These are phyloP conservation scores for Sylvilagus bachmani DNA, from an alignment of 2,113 vertebrate species.

Conservation along the genomic window DNA sequence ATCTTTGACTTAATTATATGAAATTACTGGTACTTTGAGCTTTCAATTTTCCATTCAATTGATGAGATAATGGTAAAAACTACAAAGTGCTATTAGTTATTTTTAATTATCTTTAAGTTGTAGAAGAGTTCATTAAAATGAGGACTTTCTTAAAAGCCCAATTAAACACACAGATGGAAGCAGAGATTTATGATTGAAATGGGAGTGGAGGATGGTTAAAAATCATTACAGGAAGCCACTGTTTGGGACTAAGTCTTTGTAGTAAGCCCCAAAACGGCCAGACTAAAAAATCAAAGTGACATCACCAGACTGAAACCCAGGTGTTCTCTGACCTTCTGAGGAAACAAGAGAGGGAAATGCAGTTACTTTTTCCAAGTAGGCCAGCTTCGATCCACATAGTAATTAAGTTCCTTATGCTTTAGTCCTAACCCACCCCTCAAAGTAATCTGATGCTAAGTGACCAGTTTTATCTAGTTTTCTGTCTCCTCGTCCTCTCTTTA, in stretches of 20 bases:
- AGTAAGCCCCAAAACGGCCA: not conserved
- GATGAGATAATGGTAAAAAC: constrained; percentile 5
- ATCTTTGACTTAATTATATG: constrained; percentile 18
- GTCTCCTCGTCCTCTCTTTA: not conserved
- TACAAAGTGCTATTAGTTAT: not conserved
- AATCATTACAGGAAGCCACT: not conserved
- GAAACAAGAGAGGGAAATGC: not conserved
- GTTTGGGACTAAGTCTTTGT: not conserved
- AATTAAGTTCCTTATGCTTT: not conserved
- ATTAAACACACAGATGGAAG: not conserved
- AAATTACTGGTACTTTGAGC: not conserved
- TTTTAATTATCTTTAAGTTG: constrained; percentile 16
- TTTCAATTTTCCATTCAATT: constrained; percentile 26
- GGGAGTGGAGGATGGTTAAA: too few species aligned
- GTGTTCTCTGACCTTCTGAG: not conserved
- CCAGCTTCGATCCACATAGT: not conserved
- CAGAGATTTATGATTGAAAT: not conserved
- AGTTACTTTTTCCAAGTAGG: not conserved
- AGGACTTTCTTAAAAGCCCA: not conserved
- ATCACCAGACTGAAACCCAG: not conserved
- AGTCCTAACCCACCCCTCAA: not conserved
- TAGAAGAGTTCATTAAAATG: not conserved
- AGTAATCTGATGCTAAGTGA: not conserved
- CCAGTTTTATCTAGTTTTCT: not conserved
- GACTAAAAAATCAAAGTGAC: not conserved